A percentile compares a stretch with the other conserved stretches of the same genome.
These are phyloP conservation scores for Urosaurus nigricauda DNA, from an alignment of 2,797 vertebrate species.

Conservation along the genomic window DNA sequence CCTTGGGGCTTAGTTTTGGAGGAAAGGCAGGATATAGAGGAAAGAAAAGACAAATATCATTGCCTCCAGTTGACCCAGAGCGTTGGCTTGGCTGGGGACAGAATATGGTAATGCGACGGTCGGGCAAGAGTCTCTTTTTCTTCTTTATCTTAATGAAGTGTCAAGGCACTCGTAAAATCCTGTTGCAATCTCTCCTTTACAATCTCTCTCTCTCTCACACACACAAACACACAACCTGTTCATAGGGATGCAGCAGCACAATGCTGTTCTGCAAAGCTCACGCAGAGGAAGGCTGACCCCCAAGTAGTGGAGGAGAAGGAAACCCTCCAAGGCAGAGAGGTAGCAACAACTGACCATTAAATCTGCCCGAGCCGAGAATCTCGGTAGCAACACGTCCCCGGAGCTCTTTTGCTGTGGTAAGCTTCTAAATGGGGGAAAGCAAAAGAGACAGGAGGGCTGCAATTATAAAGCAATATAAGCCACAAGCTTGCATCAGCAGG, in stretches of 20 bases:
- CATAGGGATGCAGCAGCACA: not conserved
- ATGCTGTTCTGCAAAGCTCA: not conserved
- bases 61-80: not conserved
- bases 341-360: slow-evolving; percentile 7
- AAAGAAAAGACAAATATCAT: not conserved
- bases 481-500: not conserved
- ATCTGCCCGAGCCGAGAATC: slow-evolving; percentile 23
- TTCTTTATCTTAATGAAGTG: slow-evolving; percentile 64
- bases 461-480: not conserved
- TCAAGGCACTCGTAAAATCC: slow-evolving; percentile 34
- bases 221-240: not conserved
- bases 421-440: not conserved
- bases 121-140: slow-evolving; percentile 1
- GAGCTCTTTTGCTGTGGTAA: accelerated
- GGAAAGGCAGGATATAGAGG: not conserved
- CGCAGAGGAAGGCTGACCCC: not conserved
- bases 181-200: accelerated
- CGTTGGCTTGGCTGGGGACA: not conserved
- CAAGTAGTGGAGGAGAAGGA: slow-evolving; percentile 1
- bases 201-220: not conserved
- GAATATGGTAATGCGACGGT: slow-evolving; percentile 71
- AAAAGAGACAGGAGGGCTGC: not conserved
- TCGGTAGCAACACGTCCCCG: not conserved
- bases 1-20: not conserved
- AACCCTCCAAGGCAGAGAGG: not conserved